Evolutionary conservation across 37 sponge, comb jelly and placozoan species (phyloP), one percentile per base, ranked within the genome.

Genomic region (Spongilla lacustris): DNA sequence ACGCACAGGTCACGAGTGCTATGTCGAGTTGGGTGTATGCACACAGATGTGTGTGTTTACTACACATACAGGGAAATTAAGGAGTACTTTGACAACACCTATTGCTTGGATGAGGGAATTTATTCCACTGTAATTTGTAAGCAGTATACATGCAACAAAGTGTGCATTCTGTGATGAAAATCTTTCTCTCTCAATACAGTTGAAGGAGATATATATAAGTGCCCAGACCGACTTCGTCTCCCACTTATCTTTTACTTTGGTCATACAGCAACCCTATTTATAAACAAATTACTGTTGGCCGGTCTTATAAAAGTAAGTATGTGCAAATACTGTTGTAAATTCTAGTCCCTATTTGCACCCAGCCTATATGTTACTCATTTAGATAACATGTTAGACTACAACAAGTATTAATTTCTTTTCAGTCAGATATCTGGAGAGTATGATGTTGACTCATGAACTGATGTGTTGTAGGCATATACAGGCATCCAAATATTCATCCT

Each of bases 31-130:
- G n/a, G n/a, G n/a, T n/a, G n/a, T n/a, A 46, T 10, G 46, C 8
- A 46, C 46, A 46, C 46, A 46, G 4, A 58, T 17, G 21, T 17
- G 11, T 1, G 11, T 6, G 58, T 1, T 1, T 19, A 8, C 11
- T 1, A 58, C 58, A 19, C 19, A 1, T 17, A 6, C 77, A 94
- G 94, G 30, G 69, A 96, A 37, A 83, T 96, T 17, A 76, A 58
- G 69, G 88, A 89, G n/a, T 96, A 96, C 67, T 96, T 96, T 71
- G 49, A 78, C 78, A 96, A 94, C 86, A 90, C 89, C 10, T 96
- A 89, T 69, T 83, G 87, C 69, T 74, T 96, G 41, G 87, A 93
- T 38, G 97, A 96, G 73, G 68, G 50, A 25, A 8, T 94, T 28
- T 96, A 92, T 36, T 50, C 96, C 29, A 80, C 89, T 26, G 67